These are phyloP conservation scores for Erpornis zantholeuca DNA, from an alignment of 2,113 vertebrate genomes.

Conservation along the genomic window DNA sequence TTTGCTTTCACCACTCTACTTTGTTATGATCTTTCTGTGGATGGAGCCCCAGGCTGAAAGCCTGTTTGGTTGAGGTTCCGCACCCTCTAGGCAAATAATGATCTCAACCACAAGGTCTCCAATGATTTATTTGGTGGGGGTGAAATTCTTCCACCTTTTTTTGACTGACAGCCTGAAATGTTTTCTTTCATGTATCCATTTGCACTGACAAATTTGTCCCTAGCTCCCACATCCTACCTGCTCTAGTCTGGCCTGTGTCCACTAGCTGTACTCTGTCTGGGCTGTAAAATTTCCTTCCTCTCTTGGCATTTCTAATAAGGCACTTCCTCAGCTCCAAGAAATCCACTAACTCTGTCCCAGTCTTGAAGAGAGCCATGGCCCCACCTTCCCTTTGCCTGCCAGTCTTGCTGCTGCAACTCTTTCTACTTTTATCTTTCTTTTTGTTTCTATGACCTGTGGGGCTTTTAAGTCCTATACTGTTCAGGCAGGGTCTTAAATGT, in stretches of 20 bases:
- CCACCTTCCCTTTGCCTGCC: background rate
- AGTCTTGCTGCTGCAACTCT: background rate
- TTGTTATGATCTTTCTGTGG: background rate
- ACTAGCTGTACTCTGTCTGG: background rate
- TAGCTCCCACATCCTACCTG: background rate
- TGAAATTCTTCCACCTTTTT: constrained; percentile 2
- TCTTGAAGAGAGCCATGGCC: background rate
- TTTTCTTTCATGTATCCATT: background rate
- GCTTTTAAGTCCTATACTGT: background rate
- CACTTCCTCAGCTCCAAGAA: background rate
- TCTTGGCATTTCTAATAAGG: background rate
- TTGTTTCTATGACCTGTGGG: background rate
- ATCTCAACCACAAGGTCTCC: background rate
- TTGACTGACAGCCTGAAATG: background rate
- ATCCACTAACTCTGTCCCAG: background rate
- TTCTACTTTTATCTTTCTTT: background rate
- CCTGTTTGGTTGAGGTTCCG: background rate
- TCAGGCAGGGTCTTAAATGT: background rate
- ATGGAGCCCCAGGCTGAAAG: background rate
- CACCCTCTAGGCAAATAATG: background rate
- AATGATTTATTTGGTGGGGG: background rate
- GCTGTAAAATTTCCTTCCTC: background rate
- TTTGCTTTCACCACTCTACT: background rate
- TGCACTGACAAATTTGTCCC: background rate
- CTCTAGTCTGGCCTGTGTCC: background rate